A percentile compares a stretch with the other conserved stretches of the same genome.
Conservation (phyloP, 2,797 vertebrate species). For the Myoxocephalus aenaeus region DNA sequence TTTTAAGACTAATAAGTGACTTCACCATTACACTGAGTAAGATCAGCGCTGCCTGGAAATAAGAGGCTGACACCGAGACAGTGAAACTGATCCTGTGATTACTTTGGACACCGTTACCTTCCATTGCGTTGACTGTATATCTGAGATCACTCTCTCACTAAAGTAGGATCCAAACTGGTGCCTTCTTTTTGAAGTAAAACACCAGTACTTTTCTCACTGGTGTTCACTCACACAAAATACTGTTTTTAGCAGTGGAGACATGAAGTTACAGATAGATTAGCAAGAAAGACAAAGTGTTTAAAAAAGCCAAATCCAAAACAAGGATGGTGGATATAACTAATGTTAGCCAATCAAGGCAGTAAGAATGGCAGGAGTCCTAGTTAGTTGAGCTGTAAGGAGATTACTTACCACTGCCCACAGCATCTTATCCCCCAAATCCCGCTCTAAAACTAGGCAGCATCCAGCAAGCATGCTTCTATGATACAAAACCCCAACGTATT, state of each 20-base stretch:
- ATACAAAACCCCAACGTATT: background rate
- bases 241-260: background rate
- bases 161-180: constrained; percentile 20
- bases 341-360: constrained; percentile 51
- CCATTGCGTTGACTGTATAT: constrained; percentile 37
- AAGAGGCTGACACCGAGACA: constrained; percentile 44
- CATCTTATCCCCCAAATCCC: constrained; percentile 71
- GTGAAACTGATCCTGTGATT: constrained; percentile 55
- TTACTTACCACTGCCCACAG: constrained; percentile 67
- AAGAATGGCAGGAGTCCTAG: constrained; percentile 55
- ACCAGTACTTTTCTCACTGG: constrained; percentile 2
- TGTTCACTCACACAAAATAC: background rate
- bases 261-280: constrained; percentile 1
- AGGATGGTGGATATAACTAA: constrained; percentile 48
- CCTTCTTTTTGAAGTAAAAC: constrained; percentile 15
- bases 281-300: constrained; percentile 47
- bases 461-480: constrained; percentile 63
- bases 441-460: constrained; percentile 57
- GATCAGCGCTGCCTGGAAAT: constrained; percentile 55
- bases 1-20: constrained; percentile 55
- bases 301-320: constrained; percentile 49
- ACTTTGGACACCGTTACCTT: constrained; percentile 37
- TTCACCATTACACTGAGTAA: constrained; percentile 37
- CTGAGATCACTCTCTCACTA: constrained; percentile 38
- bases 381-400: constrained; percentile 73